Evolutionary conservation across 2,888 invertebrate species (phyloP).

Genomic region (Minunthozetes semirufus): DNA sequence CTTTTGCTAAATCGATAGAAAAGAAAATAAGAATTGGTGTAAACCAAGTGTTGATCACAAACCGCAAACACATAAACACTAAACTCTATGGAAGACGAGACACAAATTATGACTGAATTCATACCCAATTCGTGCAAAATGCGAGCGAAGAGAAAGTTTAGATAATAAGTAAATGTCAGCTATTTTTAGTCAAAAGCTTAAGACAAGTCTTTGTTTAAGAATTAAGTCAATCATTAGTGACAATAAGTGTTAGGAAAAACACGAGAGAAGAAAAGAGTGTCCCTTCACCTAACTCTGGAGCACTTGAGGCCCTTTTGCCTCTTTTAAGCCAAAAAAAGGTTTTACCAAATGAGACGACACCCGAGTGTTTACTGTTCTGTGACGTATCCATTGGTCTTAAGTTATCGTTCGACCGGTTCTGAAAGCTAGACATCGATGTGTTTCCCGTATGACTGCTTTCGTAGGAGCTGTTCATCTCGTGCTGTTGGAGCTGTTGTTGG

Average conservation of each 20-base stretch:
- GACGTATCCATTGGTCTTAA: background rate
- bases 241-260: conserved; percentile 4
- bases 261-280: conserved; percentile 17
- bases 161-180: background rate
- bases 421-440: conserved; percentile 2
- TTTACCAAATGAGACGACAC: conserved; percentile 67
- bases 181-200: conserved; percentile 22
- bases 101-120: background rate
- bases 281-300: conserved; percentile 77
- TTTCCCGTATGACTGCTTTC: background rate
- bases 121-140: conserved; percentile 6
- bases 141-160: conserved; percentile 14
- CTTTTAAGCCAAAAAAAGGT: conserved; percentile 50
- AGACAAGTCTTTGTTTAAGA: conserved; percentile 10
- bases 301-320: conserved; percentile 69
- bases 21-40: conserved; percentile 14
- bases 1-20: conserved; percentile 23
- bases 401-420: conserved; percentile 10
- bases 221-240: conserved; percentile 18
- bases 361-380: conserved; percentile 44
- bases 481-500: conserved; percentile 37
- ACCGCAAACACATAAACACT: background rate
- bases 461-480: conserved; percentile 29
- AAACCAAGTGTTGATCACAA: background rate
- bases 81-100: background rate